Percentiles rank a stretch among this genome's conserved stretches.
phyloP scores from a whole-genome alignment of 2,113 vertebrate genomes.

The Lanius collurio region DNA sequence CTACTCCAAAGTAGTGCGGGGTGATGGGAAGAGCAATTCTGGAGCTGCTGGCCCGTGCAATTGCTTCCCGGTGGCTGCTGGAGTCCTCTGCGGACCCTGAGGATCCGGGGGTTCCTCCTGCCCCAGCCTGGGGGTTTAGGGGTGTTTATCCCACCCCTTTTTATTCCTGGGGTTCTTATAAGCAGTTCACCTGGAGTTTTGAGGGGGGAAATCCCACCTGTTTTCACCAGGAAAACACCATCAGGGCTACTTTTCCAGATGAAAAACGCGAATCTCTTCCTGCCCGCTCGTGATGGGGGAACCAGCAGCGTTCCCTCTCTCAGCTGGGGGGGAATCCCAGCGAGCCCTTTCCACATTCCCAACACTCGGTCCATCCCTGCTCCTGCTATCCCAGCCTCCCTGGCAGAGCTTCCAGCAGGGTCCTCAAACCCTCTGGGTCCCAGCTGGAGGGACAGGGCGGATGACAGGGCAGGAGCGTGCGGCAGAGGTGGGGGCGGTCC shows the following conservation, averaged over 20 bases:
- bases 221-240: not conserved
- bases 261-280: not conserved
- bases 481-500: not conserved
- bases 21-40: not conserved
- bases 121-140: not conserved
- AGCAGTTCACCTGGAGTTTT: not conserved
- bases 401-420: not conserved
- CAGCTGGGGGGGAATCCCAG: not conserved
- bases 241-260: not conserved
- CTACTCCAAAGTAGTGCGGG: no score
- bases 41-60: not conserved
- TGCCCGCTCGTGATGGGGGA: not conserved
- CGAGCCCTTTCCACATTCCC: not conserved
- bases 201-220: not conserved
- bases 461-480: not conserved
- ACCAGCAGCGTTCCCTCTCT: not conserved
- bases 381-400: not conserved
- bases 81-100: not conserved
- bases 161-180: not conserved
- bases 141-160: not conserved
- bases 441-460: fast-evolving
- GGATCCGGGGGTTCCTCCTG: no score
- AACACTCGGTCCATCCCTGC: not conserved
- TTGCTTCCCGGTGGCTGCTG: not conserved
- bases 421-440: not conserved